phyloP scores from a whole-genome alignment of 2,797 vertebrate species.

The Etheostoma nigrum region DNA sequence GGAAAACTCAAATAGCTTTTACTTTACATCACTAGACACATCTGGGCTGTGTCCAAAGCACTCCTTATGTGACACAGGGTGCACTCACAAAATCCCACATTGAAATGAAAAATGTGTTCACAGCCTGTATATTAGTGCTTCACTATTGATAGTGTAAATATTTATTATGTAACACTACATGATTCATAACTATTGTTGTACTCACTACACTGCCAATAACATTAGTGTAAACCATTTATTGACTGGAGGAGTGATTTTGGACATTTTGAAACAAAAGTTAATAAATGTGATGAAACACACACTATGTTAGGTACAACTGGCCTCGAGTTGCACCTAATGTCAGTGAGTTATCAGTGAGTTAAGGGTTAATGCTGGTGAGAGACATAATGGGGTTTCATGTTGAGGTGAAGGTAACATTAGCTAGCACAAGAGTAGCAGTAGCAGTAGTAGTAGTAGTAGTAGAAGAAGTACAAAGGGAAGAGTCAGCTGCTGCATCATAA shows the following conservation, averaged over 20 bases:
- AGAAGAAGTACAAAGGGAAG: not conserved
- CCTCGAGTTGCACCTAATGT: not conserved
- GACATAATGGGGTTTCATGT: not conserved
- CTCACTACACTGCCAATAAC: not conserved
- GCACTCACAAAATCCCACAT: not conserved
- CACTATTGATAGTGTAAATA: slow-evolving; percentile 7
- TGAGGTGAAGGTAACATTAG: slow-evolving; percentile 9
- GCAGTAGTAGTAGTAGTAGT: too few relatives aligned
- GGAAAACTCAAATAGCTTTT: slow-evolving; percentile 1
- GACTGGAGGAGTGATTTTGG: not conserved
- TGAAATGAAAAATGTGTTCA: slow-evolving; percentile 7
- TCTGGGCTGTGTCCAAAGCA: not conserved
- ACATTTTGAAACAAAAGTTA: not conserved
- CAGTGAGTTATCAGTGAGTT: not conserved
- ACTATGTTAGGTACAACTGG: not conserved
- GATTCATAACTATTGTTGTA: slow-evolving; percentile 5
- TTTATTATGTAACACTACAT: slow-evolving; percentile 38
- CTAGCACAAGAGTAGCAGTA: not conserved
- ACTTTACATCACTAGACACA: not conserved
- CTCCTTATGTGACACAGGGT: not conserved
- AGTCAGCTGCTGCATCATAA: slow-evolving; percentile 1
- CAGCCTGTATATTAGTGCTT: slow-evolving; percentile 6
- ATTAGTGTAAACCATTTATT: too few relatives aligned
- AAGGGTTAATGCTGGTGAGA: not conserved
- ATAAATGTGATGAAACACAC: slow-evolving; percentile 1